Evolutionary conservation across 2,888 invertebrate genomes (phyloP), one percentile per base, ranked within the genome.

Genomic region (Teinopalpus imperialis): DNA sequence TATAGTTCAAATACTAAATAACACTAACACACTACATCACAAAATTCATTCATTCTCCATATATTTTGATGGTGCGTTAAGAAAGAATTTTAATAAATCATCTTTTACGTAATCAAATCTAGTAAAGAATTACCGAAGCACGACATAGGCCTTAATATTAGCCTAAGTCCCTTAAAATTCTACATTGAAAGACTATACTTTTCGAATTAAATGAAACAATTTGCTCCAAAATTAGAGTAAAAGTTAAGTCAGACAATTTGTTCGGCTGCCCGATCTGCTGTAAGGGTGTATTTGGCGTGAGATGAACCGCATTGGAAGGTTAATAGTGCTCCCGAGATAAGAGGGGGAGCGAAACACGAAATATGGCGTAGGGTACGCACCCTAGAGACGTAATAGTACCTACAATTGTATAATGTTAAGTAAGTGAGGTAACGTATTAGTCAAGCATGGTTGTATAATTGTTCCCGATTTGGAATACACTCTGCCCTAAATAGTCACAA

Each of bases 231-330:
- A 47, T 47, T 47, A 47, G 41, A 42, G 35, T 35, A 30, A 41
- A 41, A 47, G 36, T 47, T 42, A 24, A 34, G 18, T 36, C 18
- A 34, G 31, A 20, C 27, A 32, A 45, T 45, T 43, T 44, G 42
- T 42, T 32, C 32, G 13, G 26, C 36, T 21, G 32, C 36, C 31
- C 30, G 32, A 43, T 36, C 14, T 30, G 21, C 43, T 27, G 39
- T 27, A 21, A 45, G 32, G 24, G 36, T 45, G 37, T 45, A 43
- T 46, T 48, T 43, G 32, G 39, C 26, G 42, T 27, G 47, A 53
- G 53, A 50, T 52, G 51, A 50, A 50, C 54, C 49, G 41, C 52
- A 51, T 37, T 34, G 36, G 48, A 49, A 52, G 48, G 49, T 51
- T 49, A 52, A 55, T 48, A 45, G 51, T 42, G 43, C 52, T 49